A percentile compares a stretch with the other conserved stretches of the same genome.
These are phyloP conservation scores for Centroberyx gerrardi DNA, from an alignment of 2,797 vertebrate genomes.

Conservation along the genomic window DNA sequence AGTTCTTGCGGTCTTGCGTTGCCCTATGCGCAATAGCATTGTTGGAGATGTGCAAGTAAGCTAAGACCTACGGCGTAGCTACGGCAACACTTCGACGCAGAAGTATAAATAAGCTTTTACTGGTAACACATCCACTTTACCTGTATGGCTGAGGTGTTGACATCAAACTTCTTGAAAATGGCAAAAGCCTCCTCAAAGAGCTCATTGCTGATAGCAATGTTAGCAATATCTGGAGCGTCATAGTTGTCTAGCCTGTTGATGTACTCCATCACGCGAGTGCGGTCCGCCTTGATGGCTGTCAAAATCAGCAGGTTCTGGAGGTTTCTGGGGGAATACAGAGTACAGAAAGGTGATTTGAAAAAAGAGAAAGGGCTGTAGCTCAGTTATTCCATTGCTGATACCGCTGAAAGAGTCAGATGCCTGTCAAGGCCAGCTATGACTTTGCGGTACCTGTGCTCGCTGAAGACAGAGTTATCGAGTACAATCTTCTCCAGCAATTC, in stretches of 20 bases:
- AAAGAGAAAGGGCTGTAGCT: rapidly evolving
- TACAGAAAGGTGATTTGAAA: neutral
- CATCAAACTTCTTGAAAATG: conserved; percentile 94
- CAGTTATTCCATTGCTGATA: neutral
- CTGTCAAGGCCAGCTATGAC: neutral
- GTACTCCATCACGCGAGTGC: conserved; percentile 94
- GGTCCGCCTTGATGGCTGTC: conserved; percentile 94
- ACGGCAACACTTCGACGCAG: too few relatives aligned
- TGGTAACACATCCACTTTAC: conserved; percentile 67
- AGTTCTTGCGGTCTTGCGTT: too few relatives aligned
- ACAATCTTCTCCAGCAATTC: conserved; percentile 93
- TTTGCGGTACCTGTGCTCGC: conserved; percentile 88
- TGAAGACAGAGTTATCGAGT: conserved; percentile 93
- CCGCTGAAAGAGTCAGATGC: neutral
- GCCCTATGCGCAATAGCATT: too few relatives aligned
- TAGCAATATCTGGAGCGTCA: conserved; percentile 93
- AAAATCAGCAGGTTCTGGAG: conserved; percentile 95
- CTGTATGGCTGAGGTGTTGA: conserved; percentile 94
- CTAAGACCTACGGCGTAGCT: too few relatives aligned
- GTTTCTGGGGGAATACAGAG: conserved; percentile 83
- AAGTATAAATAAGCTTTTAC: neutral
- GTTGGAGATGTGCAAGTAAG: too few relatives aligned
- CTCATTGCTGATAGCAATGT: conserved; percentile 93
- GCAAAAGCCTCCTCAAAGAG: conserved; percentile 94
- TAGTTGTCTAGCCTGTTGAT: conserved; percentile 94